Percentiles rank a stretch among this genome's conserved stretches.
Conservation (phyloP, 2,888 invertebrate species). For the Orthosia gracilis region DNA sequence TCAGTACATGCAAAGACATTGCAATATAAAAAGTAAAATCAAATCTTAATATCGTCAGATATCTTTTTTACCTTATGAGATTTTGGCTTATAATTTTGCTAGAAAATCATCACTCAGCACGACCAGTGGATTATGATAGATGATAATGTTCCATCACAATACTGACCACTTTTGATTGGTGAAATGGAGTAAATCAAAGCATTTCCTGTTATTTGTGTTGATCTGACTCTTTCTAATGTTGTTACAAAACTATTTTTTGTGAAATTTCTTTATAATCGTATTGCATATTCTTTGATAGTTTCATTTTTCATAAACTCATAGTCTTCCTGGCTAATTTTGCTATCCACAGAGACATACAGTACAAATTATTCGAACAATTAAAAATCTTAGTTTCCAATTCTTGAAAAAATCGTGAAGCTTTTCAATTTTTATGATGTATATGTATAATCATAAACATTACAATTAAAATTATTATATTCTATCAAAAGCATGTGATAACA, state of each 20-base stretch:
- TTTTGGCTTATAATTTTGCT: neutral
- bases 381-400: too few relatives aligned
- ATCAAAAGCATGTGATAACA: neutral
- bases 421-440: neutral
- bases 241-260: neutral
- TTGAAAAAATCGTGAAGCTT: too few relatives aligned
- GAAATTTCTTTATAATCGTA: neutral
- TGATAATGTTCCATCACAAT: constrained; percentile 17
- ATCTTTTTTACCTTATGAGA: neutral
- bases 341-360: too few relatives aligned
- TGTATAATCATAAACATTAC: neutral
- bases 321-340: neutral
- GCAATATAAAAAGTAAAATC: neutral
- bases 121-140: constrained; percentile 13
- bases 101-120: constrained; percentile 21
- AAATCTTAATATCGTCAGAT: neutral
- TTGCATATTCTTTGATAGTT: neutral
- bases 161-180: neutral
- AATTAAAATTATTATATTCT: neutral
- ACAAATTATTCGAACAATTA: neutral
- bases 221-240: constrained; percentile 10
- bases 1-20: too few relatives aligned
- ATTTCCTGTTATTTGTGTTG: constrained; percentile 21
- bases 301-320: neutral
- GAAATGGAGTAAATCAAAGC: constrained; percentile 3